phyloP scores from a whole-genome alignment of 2,113 vertebrate genomes.

The Cyanoderma ruficeps region DNA sequence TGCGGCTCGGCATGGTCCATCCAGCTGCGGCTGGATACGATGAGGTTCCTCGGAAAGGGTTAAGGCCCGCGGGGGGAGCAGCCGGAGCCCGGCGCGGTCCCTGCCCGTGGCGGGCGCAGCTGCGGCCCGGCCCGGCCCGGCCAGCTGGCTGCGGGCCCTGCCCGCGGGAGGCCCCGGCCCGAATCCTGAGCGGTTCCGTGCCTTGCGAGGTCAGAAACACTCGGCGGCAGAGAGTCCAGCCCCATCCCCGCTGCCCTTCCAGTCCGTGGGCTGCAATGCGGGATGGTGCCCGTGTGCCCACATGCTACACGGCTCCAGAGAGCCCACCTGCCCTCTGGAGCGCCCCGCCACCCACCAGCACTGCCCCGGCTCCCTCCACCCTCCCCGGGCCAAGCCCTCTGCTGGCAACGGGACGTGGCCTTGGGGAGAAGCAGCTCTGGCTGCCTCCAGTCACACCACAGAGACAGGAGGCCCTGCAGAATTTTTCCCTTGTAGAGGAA shows the following conservation, averaged over 20 bases:
- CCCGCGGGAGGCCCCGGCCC: background rate
- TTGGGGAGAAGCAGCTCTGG: fast-evolving
- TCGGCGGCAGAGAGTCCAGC: background rate
- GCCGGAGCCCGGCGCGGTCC: background rate
- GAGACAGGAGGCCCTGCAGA: background rate
- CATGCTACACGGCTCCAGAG: background rate
- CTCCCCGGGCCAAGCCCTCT: background rate
- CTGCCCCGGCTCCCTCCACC: no score
- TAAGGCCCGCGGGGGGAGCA: background rate
- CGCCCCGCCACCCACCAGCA: background rate
- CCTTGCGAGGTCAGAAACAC: background rate
- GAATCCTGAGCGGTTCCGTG: background rate
- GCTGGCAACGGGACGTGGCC: fast-evolving
- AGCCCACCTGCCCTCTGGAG: background rate
- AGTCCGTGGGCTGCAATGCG: fast-evolving
- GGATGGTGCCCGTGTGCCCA: background rate
- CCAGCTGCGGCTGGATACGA: background rate
- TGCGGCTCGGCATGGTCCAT: background rate
- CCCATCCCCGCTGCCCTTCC: background rate
- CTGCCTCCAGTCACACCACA: background rate
- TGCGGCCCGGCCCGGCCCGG: background rate
- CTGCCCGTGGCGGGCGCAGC: background rate
- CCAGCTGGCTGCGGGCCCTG: constrained; percentile 14
- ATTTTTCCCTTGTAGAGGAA: background rate
- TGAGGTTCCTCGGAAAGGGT: background rate